phyloP scores from a whole-genome alignment of 2,797 vertebrate species.

The Galago senegalensis region DNA sequence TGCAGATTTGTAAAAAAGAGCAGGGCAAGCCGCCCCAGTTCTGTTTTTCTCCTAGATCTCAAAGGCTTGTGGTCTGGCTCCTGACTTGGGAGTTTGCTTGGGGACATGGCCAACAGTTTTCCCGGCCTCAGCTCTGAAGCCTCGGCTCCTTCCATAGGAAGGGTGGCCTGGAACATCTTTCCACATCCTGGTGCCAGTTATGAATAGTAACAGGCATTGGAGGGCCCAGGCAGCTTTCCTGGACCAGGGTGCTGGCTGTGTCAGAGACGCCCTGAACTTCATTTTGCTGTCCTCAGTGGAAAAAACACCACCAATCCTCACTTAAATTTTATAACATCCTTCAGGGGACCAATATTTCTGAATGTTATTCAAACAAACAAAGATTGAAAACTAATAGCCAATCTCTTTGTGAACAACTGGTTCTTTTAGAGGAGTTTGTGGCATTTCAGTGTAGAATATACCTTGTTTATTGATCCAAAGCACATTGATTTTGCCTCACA shows the following conservation, averaged over 20 bases:
- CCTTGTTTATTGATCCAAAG: not conserved
- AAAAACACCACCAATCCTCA: not conserved
- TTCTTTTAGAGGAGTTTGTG: conserved; percentile 1
- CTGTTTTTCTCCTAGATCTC: not conserved
- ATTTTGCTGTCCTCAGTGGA: not conserved
- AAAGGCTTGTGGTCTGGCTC: conserved; percentile 40
- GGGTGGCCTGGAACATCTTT: not conserved
- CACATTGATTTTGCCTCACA: not conserved
- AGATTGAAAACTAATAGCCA: not conserved
- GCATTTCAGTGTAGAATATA: not conserved
- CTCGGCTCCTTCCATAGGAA: not conserved
- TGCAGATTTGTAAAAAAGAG: conserved; percentile 37
- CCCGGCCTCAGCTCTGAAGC: not conserved
- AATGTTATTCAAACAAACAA: not conserved
- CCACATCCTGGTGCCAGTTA: not conserved
- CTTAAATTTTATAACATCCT: not conserved
- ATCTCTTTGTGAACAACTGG: conserved; percentile 32
- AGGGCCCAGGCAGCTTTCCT: not conserved
- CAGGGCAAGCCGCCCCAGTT: conserved; percentile 24
- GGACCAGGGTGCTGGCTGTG: not conserved
- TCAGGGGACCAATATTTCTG: not conserved
- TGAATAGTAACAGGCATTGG: not conserved
- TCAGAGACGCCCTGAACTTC: not conserved
- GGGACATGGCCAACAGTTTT: not conserved
- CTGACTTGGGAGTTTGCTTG: not conserved